These are phyloP conservation scores for Pollenia angustigena DNA, from an alignment of 2,888 invertebrate genomes.

Conservation along the genomic window DNA sequence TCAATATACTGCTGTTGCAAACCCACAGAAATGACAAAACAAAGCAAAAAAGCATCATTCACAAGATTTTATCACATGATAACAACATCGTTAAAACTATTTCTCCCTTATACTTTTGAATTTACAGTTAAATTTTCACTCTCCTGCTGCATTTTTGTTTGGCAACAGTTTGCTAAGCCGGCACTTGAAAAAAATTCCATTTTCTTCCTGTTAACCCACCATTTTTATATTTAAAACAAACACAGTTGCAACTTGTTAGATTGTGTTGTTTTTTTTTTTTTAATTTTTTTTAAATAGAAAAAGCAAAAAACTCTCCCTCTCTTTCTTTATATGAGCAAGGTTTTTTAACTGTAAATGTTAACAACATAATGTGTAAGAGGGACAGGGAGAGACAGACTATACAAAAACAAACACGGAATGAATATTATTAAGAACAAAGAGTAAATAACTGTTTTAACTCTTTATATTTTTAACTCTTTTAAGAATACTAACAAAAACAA, in stretches of 20 bases:
- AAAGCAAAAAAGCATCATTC: background rate
- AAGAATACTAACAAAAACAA: background rate
- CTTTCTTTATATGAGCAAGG: constrained; percentile 27
- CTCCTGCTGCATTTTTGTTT: background rate
- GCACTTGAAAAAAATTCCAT: constrained; percentile 16
- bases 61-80: background rate
- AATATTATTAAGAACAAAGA: background rate
- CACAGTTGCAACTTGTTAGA: constrained; percentile 68
- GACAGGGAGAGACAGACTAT: background rate
- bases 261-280: constrained; percentile 38
- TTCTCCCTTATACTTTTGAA: background rate
- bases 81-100: background rate
- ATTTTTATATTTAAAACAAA: background rate
- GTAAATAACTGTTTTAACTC: background rate
- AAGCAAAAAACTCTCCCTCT: background rate
- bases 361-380: background rate
- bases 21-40: background rate
- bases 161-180: constrained; percentile 56
- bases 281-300: background rate
- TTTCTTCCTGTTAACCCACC: constrained; percentile 10
- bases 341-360: constrained; percentile 36
- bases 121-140: background rate
- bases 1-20: constrained; percentile 29
- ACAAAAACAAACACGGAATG: background rate
- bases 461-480: no score